phyloP scores from a whole-genome alignment of 2,113 vertebrate genomes.

The Patagioenas fasciata region DNA sequence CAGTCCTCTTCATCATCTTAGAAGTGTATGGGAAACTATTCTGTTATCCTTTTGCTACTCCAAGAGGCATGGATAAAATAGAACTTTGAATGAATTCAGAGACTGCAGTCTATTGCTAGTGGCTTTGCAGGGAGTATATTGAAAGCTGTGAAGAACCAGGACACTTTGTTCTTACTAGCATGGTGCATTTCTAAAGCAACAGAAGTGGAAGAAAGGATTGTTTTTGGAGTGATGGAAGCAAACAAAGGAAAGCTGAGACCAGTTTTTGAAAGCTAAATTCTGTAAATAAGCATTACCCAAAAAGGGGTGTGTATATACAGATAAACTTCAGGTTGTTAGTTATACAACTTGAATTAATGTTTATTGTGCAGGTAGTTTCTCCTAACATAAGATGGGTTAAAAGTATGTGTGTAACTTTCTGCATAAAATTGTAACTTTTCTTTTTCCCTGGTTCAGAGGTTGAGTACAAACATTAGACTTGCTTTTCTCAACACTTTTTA shows the following conservation, averaged over 20 bases:
- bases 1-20: background rate
- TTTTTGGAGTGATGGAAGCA: constrained; percentile 24
- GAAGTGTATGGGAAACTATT: background rate
- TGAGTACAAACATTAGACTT: background rate
- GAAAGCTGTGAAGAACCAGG: background rate
- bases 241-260: background rate
- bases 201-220: constrained; percentile 7
- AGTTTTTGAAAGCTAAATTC: constrained; percentile 2
- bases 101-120: background rate
- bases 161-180: background rate
- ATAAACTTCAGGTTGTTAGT: background rate
- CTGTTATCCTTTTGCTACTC: background rate
- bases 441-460: background rate
- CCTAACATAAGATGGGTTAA: background rate
- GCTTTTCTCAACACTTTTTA: background rate
- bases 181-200: constrained; percentile 9
- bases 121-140: constrained; percentile 3
- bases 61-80: background rate
- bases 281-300: background rate
- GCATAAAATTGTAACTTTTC: background rate
- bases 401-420: background rate
- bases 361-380: background rate
- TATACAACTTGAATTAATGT: background rate
- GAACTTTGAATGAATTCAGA: background rate
- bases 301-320: background rate